Base-by-base conservation (phyloP, 53 echinoderm and acorn worm genomes). In the Stichopus horrens region DNA sequence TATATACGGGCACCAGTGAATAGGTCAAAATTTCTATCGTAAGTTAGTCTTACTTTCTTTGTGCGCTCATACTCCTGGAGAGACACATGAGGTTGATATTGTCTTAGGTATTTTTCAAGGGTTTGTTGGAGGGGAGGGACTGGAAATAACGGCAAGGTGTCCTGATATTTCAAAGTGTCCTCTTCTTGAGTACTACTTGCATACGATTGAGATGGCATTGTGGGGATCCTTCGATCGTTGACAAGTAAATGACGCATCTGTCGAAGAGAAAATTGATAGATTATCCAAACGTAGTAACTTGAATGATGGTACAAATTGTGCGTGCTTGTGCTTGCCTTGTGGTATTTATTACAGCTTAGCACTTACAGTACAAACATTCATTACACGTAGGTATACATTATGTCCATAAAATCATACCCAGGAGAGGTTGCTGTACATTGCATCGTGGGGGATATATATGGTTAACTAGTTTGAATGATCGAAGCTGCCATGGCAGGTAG, bases 71-170 rank as follows among this genome's bases (percentile, higher is more conserved):
- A 81, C 21, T 81, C 81, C 22, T 81, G 56, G 7, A 21, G 21
- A 9, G 81, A 57, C 21, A 81, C 56, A n/a, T 81, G 81, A 20
- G 81, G 81, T 7, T 56, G 11, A 23, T 81, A 81, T 57, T 81
- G 81, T 8, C 56, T 88, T 19, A 96, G 75, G 75, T 96, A 96
- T 67, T 94, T 94, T 58, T 91, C 89, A 71, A 96, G 88, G 53
- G 94, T 96, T 55, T 94, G 84, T 57, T 94, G 60, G 53, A 96
- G 91, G 18, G 92, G 81, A 8, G 96, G 96, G 21, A 96, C 82
- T 51, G 91, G 92, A 9, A 96, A 83, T 5, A 90, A 74, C 76
- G 96, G 96, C 23, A 96, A 87, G 71, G 91, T 79, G 58, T 92
- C 90, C 21, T 96, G 90, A 54, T 90, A 90, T 66, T 92, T 94